Base-by-base conservation (phyloP, 2,113 vertebrate genomes). In the Corvus cornix region DNA sequence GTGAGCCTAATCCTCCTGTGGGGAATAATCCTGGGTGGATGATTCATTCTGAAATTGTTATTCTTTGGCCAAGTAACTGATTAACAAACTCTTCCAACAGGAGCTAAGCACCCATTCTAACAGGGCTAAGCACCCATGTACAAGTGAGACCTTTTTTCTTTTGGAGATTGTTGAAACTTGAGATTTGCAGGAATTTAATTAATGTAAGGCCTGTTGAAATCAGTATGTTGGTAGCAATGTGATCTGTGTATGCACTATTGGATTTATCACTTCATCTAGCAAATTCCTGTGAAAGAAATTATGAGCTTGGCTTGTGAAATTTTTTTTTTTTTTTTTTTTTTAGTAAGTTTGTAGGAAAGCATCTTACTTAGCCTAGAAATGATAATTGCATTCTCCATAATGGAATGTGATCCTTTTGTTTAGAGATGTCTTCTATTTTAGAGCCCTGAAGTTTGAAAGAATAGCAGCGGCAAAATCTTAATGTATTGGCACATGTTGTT, bases 201-300 rank as follows among this genome's bases (percentile, higher is more conserved):
- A 80, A 69, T 63, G 62, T 75, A 94, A 96, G 58, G 68, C 74
- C 30, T 95, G 20, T 79, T 96, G 84, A 87, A 96, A 59, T 92
- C 94, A 78, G 48, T 24, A 12, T 90, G 10, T 39, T 94, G 41
- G 52, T 93, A 93, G 63, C 39, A 64, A 52, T 4, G 2, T 48
- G 48, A 48, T 27, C 46, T 78, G 16, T 55, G 4, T 43, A 90
- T 76, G 48, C 51, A 43, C 14, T 79, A 20, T 12, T 69, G 7
- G 35, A 48, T 93, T 96, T 89, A 88, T 73, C 82, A 81, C 44
- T 97, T 97, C 66, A 49, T 68, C 85, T 84, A 95, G 49, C 49
- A 96, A 95, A 87, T 79, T 94, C 51, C 85, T 97, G 44, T 90
- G 84, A 97, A 62, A 94, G 79, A 96, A 95, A 73, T 81, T 75